Base-by-base conservation (phyloP, 64 coral and sea anemone genomes). In the Acropora yongei region DNA sequence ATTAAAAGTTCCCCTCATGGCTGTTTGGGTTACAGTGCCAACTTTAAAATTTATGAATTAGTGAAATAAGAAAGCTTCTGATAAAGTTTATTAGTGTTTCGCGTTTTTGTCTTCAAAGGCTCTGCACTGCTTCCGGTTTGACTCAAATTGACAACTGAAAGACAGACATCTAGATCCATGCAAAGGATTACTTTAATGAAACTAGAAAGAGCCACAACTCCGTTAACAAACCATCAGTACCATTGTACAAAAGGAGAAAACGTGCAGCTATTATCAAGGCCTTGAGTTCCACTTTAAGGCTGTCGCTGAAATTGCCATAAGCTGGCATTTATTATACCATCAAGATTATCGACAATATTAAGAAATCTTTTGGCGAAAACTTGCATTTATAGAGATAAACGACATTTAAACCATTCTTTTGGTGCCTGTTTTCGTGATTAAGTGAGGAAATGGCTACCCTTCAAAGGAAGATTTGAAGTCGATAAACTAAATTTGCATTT, bases 401-500 rank as follows among this genome's bases (percentile, higher is more conserved):
- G 51, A 55, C 51, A 55, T 7, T 10, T 7, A 55, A 55, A 10
- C 51, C 10, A 55, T 55, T 55, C 51, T 7, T 5, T 55, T 55
- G 51, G 6, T 7, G 51, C 6, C 51, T 55, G 51, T 55, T 55
- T 55, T 0, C 10, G 51, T 55, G 51, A 55, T 55, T 10, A 7
- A 30, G 51, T 5, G 65, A 85, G 20, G 18, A 85, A 72, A 7
- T 72, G 82, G 82, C 72, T 85, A 85, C 45, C 80, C 45, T 66
- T 83, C 41, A 45, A 17, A 71, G 8, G 3, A 17, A 69, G 47
- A 84, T 18, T 30, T 30, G 72, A 85, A 72, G 58, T 85, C 41
- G 48, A 85, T 20, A 85, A 72, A 65, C n/a, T 13, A 61, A 20
- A 85, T 85, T 85, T 85, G 82, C 82, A 85, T 85, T 10, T 85